A percentile compares a stretch with the other conserved stretches of the same genome.
phyloP scores from a whole-genome alignment of 2,888 invertebrate species.

The Noctua janthe region DNA sequence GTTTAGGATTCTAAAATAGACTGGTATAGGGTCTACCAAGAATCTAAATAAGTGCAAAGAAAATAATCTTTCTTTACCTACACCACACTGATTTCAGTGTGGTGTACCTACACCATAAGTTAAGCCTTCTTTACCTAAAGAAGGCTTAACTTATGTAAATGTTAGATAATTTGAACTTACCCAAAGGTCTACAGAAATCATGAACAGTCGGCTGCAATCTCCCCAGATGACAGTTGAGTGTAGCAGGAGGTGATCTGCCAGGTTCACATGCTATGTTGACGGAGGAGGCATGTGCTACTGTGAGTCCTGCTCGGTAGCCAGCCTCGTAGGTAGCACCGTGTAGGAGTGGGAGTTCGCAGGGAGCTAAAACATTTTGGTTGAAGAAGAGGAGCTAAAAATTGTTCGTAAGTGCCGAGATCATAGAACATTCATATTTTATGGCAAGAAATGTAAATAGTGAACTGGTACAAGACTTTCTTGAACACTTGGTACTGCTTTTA shows the following conservation, averaged over 20 bases:
- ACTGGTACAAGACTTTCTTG: background rate
- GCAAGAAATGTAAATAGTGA: background rate
- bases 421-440: background rate
- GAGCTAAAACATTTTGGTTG: conserved; percentile 84
- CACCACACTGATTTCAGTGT: no score
- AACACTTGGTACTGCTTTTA: background rate
- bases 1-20: background rate
- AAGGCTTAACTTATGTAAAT: background rate
- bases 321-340: conserved; percentile 93
- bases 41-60: background rate
- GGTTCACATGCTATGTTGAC: conserved; percentile 93
- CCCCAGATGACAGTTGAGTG: conserved; percentile 92
- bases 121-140: no score
- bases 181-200: conserved; percentile 87
- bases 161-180: conserved; percentile 67
- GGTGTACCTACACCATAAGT: no score
- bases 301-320: conserved; percentile 94
- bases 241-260: conserved; percentile 89
- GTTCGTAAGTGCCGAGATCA: background rate
- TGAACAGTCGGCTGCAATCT: conserved; percentile 91
- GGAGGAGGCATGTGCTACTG: conserved; percentile 95
- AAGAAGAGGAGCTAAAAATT: background rate
- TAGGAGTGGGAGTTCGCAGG: conserved; percentile 93
- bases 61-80: no score
- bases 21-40: background rate